Conservation (phyloP, 2,797 vertebrate genomes). For the Tapera naevia region DNA sequence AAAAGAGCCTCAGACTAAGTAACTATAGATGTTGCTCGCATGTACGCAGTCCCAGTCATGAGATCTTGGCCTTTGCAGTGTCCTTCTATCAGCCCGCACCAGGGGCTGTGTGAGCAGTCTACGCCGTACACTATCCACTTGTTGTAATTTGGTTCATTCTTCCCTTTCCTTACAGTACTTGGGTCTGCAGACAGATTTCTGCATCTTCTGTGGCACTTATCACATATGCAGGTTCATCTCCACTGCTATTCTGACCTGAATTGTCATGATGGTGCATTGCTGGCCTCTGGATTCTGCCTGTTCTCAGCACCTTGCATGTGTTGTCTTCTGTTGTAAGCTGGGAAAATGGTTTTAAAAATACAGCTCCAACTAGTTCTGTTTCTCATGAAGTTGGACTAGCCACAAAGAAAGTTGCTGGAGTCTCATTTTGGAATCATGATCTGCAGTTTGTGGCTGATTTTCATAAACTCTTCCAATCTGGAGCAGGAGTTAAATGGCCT, state of each 20-base stretch:
- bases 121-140: background rate
- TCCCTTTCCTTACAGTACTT: background rate
- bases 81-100: background rate
- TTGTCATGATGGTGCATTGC: rapidly evolving
- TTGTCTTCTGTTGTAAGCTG: background rate
- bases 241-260: background rate
- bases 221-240: background rate
- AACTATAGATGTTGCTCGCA: background rate
- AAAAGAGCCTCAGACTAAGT: background rate
- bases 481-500: background rate
- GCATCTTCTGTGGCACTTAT: background rate
- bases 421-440: background rate
- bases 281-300: background rate
- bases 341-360: background rate
- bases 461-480: background rate
- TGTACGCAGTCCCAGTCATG: background rate
- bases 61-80: background rate
- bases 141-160: background rate
- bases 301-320: background rate
- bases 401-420: background rate
- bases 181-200: background rate
- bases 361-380: background rate
- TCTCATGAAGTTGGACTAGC: background rate
- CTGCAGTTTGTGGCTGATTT: background rate
- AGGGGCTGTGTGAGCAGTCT: background rate